A percentile compares a stretch with the other conserved stretches of the same genome.
Evolutionary conservation across 2,113 vertebrate genomes (phyloP).

Genomic region (Mesitornis unicolor): DNA sequence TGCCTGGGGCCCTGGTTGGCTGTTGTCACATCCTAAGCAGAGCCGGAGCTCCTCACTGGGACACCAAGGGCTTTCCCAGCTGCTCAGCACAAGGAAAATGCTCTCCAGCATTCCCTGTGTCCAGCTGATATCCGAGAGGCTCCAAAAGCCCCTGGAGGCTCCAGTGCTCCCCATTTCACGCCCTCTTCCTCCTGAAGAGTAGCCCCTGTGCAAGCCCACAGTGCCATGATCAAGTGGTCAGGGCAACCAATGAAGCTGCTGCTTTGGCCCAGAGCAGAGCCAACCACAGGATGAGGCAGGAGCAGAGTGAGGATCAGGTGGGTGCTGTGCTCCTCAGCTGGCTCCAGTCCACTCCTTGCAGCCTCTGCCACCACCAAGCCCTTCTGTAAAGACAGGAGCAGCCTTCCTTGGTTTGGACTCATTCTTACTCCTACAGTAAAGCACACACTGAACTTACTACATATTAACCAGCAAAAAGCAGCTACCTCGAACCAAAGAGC

Average conservation of each 20-base stretch:
- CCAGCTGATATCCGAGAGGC: neutral
- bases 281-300: accelerated
- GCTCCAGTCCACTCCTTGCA: accelerated
- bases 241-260: neutral
- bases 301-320: neutral
- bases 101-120: neutral
- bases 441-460: slow-evolving; percentile 53
- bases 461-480: slow-evolving; percentile 55
- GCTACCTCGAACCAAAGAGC: slow-evolving; percentile 61
- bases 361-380: neutral
- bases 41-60: neutral
- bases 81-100: neutral
- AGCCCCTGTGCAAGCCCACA: neutral
- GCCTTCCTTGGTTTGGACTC: neutral
- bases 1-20: neutral
- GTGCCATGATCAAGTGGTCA: neutral
- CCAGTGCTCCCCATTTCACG: neutral
- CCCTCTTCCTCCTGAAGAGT: neutral
- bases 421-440: slow-evolving; percentile 61
- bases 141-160: neutral
- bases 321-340: neutral
- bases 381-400: neutral
- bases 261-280: neutral
- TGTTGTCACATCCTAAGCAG: neutral
- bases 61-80: neutral